phyloP scores from a whole-genome alignment of 2,888 invertebrate species.

The Fabriciana adippe region DNA sequence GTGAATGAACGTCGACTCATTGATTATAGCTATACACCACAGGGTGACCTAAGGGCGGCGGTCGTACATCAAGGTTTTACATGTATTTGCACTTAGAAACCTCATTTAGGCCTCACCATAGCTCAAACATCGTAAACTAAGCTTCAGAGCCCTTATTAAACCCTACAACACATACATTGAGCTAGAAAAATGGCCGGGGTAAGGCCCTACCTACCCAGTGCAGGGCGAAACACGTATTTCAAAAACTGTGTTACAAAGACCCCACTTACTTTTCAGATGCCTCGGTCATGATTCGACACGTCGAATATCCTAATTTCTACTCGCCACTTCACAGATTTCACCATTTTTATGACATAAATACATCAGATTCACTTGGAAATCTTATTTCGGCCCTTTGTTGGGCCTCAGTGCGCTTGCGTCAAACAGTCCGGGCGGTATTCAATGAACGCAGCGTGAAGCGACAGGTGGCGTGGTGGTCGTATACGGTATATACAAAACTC shows the following conservation, averaged over 20 bases:
- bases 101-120: slow-evolving; percentile 25
- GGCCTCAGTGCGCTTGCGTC: slow-evolving; percentile 81
- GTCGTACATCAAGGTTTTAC: slow-evolving; percentile 51
- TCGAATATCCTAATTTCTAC: slow-evolving; percentile 92
- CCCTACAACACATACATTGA: slow-evolving; percentile 55
- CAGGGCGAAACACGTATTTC: slow-evolving; percentile 65
- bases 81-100: slow-evolving; percentile 44
- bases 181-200: slow-evolving; percentile 78
- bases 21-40: slow-evolving; percentile 71
- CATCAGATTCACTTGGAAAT: slow-evolving; percentile 83
- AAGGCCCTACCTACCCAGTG: slow-evolving; percentile 69
- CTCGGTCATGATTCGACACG: slow-evolving; percentile 95
- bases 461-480: slow-evolving; percentile 77
- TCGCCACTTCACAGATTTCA: slow-evolving; percentile 91
- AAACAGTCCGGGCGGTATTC: slow-evolving; percentile 75
- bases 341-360: slow-evolving; percentile 92
- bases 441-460: slow-evolving; percentile 73
- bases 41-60: slow-evolving; percentile 74
- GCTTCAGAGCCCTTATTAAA: slow-evolving; percentile 50
- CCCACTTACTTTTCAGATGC: slow-evolving; percentile 93
- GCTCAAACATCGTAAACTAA: slow-evolving; percentile 40
- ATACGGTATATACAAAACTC: slow-evolving; percentile 49
- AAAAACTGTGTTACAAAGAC: slow-evolving; percentile 62
- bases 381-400: slow-evolving; percentile 81
- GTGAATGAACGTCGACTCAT: slow-evolving; percentile 78